phyloP scores from a whole-genome alignment of 2,888 invertebrate genomes.

The Alentia gelatinosa region DNA sequence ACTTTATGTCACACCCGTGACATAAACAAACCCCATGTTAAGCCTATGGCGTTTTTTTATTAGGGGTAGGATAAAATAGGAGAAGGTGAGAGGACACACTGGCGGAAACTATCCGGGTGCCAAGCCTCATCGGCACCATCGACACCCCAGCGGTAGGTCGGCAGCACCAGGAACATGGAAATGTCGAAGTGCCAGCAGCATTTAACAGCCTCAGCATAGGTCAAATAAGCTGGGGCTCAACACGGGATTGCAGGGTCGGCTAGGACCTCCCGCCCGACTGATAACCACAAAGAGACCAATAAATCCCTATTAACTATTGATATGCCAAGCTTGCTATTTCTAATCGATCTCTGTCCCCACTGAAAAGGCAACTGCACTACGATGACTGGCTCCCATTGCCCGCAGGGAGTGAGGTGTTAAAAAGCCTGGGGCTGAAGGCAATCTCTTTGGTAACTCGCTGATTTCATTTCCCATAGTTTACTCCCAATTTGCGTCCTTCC shows the following conservation, averaged over 20 bases:
- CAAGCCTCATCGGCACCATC: not conserved
- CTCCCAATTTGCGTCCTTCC: too few relatives aligned
- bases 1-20: too few relatives aligned
- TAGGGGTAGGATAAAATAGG: too few relatives aligned
- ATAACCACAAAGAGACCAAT: not conserved
- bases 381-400: not conserved
- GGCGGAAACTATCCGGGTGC: not conserved
- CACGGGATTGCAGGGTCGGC: not conserved
- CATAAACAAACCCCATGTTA: too few relatives aligned
- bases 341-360: not conserved
- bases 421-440: not conserved
- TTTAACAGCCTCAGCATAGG: not conserved
- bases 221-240: not conserved
- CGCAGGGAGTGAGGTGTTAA: not conserved
- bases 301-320: not conserved
- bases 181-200: not conserved
- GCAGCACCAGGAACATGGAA: not conserved
- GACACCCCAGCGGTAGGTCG: too few relatives aligned
- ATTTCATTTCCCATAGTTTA: too few relatives aligned
- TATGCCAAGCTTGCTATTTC: not conserved
- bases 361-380: not conserved
- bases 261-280: not conserved
- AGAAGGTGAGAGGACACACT: not conserved
- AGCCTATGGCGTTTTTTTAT: too few relatives aligned
- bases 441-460: too few relatives aligned